Evolutionary conservation across 2,797 vertebrate genomes (phyloP), one percentile per base, ranked within the genome.

Genomic region (Bryconaethiops microstoma): DNA sequence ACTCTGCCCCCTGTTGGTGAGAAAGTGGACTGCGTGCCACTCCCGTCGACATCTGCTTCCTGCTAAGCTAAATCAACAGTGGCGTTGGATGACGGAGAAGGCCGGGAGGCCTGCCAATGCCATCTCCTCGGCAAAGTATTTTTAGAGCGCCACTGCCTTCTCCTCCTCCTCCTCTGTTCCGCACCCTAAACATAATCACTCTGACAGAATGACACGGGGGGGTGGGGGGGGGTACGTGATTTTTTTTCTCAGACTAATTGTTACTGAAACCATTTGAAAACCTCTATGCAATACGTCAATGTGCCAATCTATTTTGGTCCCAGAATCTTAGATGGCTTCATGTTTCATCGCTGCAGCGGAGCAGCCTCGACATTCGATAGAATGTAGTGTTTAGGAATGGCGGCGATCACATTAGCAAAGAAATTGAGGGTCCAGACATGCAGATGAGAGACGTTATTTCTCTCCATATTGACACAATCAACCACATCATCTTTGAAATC

Each of bases 121-220:
- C 71, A 77, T 82, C 64, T 82, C 74, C 74, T 80, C 74, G 74
- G 72, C 57, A 42, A 52, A 21, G 85, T 86, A 87, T 88, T 85
- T 87, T 87, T 88, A 88, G 87, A 81, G 78, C 76, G 64, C 60
- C n/a, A 39, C 68, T 75, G 71, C 39, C 45, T 63, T 80, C 71
- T 82, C 21, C 63, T 84, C 77, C 67, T 83, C 70, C 80, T 83
- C 73, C 80, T 75, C 79, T 63, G 73, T 68, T 84, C 80, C 62
- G 42, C 8, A 5, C 64, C 23, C 52, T 54, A 84, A 68, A 85
- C 79, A 80, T 82, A 86, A 86, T 87, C 82, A 86, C 65, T 83
- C 57, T 78, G 83, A 81, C 85, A 85, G 68, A 77, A 76, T 87
- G 82, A 81, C 85, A 84, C 70, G 52, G 74, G 78, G 73, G 29